Evolutionary conservation across 2,888 invertebrate species (phyloP).

Genomic region (Chrysolina americana): DNA sequence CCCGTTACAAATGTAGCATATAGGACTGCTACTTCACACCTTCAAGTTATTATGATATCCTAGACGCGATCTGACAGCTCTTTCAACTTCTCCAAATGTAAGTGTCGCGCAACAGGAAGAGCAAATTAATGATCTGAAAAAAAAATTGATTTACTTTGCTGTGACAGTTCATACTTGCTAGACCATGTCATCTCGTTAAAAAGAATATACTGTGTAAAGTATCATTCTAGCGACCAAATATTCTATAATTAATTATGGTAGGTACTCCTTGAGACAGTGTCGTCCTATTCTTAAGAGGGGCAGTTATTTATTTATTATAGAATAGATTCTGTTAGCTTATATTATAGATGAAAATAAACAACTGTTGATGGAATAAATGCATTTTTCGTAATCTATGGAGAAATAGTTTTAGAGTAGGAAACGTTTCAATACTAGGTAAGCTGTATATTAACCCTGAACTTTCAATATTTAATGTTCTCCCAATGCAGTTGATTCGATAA

Average conservation of each 20-base stretch:
- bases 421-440: no score
- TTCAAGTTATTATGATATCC: conserved; percentile 39
- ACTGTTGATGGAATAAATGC: no score
- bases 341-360: no score
- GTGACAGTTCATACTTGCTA: conserved; percentile 48
- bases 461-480: no score
- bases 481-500: no score
- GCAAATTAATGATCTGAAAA: conserved; percentile 49
- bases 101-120: conserved; percentile 45
- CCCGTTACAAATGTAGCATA: conserved; percentile 36
- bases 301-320: no score
- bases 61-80: conserved; percentile 39
- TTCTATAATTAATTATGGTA: conserved; percentile 59
- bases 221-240: conserved; percentile 30
- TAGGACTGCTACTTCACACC: conserved; percentile 38
- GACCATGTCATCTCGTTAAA: conserved; percentile 52
- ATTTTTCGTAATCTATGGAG: no score
- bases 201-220: conserved; percentile 40
- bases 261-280: conserved; percentile 56
- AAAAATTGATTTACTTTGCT: conserved; percentile 47
- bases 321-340: no score
- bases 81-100: conserved; percentile 32
- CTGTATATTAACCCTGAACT: no score
- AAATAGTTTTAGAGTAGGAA: no score
- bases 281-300: not conserved